Evolutionary conservation across 53 echinoderm and acorn worm genomes (phyloP), one percentile per base, ranked within the genome.

Genomic region (Crossaster papposus): DNA sequence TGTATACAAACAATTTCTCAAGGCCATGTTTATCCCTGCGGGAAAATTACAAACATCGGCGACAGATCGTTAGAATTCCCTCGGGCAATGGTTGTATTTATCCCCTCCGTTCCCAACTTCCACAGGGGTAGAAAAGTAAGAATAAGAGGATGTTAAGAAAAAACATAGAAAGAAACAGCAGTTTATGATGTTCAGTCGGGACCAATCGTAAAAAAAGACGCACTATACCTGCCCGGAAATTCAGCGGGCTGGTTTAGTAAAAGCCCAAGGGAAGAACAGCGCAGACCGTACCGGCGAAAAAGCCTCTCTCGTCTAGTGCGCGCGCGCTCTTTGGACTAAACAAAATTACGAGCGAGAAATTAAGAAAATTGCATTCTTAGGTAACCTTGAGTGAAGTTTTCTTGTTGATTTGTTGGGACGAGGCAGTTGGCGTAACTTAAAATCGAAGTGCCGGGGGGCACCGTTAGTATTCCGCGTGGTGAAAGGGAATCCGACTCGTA

Each of bases 181-280:
- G 17, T 74, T 74, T 28, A 35, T 3, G 11, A 13, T 35, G 24
- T 74, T 51, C 24, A 35, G 23, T 78, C 10, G 51, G n/a, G 4
- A n/a, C 32, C 79, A 2, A 26, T 24, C 79, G 24, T 30, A 30
- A 52, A 78, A 50, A 22, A n/a, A n/a, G n/a, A n/a, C n/a, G 79
- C 79, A 2, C 52, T 34, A 24, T 50, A 36, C 36, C 1, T 70
- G 83, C 68, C 83, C 65, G 83, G 83, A 65, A 68, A 83, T 65
- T 83, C 65, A 36, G 83, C 83, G 36, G 83, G 36, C 38, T 70
- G 33, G 83, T 83, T 83, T 81, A 26, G 65, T 17, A 36, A 83
- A 24, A 70, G 70, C 83, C 83, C 2, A 28, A 70, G 68, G 83
- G n/a, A n/a, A 83, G 36, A 29, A 65, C 20, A 33, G 70, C 32